phyloP scores from a whole-genome alignment of 2,888 invertebrate species.

The Gerosis bhagava region DNA sequence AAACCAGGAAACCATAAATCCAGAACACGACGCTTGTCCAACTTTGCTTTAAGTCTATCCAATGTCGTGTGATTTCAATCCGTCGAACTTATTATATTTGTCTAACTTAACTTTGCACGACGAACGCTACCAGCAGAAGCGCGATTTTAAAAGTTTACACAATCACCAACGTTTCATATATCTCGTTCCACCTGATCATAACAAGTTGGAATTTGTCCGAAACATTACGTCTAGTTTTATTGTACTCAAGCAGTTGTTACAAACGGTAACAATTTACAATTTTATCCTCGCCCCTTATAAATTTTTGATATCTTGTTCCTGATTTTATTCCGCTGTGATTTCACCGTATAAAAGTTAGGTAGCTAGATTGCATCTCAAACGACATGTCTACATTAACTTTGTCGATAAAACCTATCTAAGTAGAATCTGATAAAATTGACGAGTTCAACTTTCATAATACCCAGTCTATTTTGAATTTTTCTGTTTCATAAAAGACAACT shows the following conservation, averaged over 20 bases:
- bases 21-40: too few species aligned
- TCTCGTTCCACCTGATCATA: conserved; percentile 51
- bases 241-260: conserved; percentile 44
- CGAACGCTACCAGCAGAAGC: conserved; percentile 1
- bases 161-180: conserved; percentile 47
- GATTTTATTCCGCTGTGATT: conserved; percentile 20
- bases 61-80: neutral
- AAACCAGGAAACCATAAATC: too few species aligned
- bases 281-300: conserved; percentile 49
- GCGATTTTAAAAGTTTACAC: conserved; percentile 54
- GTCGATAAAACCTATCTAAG: conserved; percentile 23
- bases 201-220: conserved; percentile 59
- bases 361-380: conserved; percentile 20
- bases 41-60: too few species aligned
- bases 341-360: conserved; percentile 20
- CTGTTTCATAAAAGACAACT: conserved; percentile 4
- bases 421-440: conserved; percentile 19
- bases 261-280: conserved; percentile 48
- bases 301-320: conserved; percentile 25
- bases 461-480: conserved; percentile 11
- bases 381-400: conserved; percentile 27
- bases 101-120: neutral
- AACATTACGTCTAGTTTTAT: conserved; percentile 66
- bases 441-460: conserved; percentile 4
- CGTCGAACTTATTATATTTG: conserved; percentile 7